Base-by-base conservation (phyloP, 2,888 invertebrate species). In the Neria commutata region DNA sequence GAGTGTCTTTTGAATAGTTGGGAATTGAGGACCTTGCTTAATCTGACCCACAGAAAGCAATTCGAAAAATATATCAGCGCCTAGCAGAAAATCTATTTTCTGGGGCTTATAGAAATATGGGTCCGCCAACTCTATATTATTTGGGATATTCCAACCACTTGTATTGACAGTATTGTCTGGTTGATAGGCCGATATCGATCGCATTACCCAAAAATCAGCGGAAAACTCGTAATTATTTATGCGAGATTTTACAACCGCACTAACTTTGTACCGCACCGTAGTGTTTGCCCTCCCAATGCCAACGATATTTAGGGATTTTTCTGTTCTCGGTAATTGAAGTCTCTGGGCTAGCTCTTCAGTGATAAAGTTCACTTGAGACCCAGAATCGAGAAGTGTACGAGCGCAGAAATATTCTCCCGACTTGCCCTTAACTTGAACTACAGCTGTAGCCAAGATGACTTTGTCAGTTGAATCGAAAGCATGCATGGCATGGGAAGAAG, bases 1-100 rank as follows among this genome's bases (percentile, higher is more conserved):
- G 10, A 55, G 49, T 11, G 53, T 48, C 47, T 53, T 61, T 53
- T 61, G 53, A 16, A 62, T 29, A 8, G 50, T 56, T 24, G 50
- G 56, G 26, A 37, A 55, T 34, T 23, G 16, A 6, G 54, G 52
- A 46, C 56, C 46, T 40, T 37, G 54, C 40, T 56, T 54, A 10
- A 62, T 52, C 49, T 57, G 54, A 10, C 59, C 59, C 14, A 56
- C 48, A 17, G 46, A 54, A 19, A 62, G 21, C 33, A 62, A 51
- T 10, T 56, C 53, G 19, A 62, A 62, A 21, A 62, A 62, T 34
- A 47, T 46, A 16, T 58, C 58, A 29, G 54, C 56, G 14, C 62
- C 59, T 17, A 62, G 23, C 21, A 62, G 24, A 24, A 62, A 24
- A 24, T 59, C 56, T 10, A 51, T 47, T 42, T 45, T 37, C 26